These are phyloP conservation scores for Meandrina meandrites DNA, from an alignment of 92 coral and sea anemone genomes.

Conservation along the genomic window DNA sequence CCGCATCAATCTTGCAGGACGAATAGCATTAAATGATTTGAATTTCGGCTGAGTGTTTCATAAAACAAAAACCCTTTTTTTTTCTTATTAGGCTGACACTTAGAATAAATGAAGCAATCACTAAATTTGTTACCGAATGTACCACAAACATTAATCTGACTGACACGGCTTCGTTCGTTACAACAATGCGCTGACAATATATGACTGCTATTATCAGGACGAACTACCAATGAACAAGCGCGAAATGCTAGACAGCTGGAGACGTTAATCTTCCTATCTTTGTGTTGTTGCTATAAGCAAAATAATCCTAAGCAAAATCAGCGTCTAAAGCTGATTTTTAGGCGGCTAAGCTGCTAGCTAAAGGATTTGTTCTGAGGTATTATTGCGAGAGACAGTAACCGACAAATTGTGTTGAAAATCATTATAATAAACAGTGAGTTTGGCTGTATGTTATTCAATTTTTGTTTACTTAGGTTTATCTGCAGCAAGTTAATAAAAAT, in stretches of 20 bases:
- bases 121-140: not conserved
- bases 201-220: not conserved
- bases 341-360: not conserved
- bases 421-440: slow-evolving; percentile 7
- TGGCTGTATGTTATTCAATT: slow-evolving; percentile 24
- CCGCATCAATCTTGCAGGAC: no score
- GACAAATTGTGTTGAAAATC: not conserved
- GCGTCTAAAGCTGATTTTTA: not conserved
- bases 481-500: slow-evolving; percentile 28
- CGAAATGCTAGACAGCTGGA: not conserved
- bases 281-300: slow-evolving; percentile 7
- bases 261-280: not conserved
- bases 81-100: no score
- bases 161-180: not conserved
- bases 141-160: not conserved
- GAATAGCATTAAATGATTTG: no score
- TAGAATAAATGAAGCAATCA: no score
- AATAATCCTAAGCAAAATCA: not conserved
- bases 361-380: not conserved
- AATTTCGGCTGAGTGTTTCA: no score
- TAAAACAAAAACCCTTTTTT: no score
- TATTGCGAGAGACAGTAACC: no score
- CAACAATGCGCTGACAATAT: not conserved
- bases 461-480: slow-evolving; percentile 22
- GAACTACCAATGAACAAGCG: slow-evolving; percentile 6